Evolutionary conservation across 2,113 vertebrate species (phyloP), one percentile per base, ranked within the genome.

Genomic region (Xiphophorus maculatus): DNA sequence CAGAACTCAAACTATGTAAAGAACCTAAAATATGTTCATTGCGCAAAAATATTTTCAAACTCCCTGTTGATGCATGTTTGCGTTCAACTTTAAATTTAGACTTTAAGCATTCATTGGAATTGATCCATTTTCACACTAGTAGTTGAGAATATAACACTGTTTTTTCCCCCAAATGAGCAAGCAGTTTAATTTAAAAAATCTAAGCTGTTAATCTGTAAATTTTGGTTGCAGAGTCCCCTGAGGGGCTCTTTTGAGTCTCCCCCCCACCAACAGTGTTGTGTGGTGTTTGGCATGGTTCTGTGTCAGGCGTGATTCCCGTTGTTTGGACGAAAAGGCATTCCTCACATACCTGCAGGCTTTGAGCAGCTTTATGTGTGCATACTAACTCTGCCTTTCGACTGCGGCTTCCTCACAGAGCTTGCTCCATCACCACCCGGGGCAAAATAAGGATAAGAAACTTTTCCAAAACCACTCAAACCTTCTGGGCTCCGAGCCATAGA

Each of bases 341-440:
- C 92, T 89, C 89, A 87, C 91, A 93, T 92, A 94, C 92, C 93
- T 93, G 91, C 88, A 89, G 92, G 89, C 90, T 92, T 91, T 90
- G 88, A 89, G 86, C 86, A 86, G 88, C 90, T 92, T 89, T 91
- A 87, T 90, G 85, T 84, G 84, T 74, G 84, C 87, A 80, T 84
- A 86, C 87, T 84, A 78, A 86, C 84, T 82, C 63, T 87, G 89
- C 85, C 89, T 89, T 58, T 87, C 87, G 68, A 74, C 90, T 81
- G 73, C 27, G 62, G 86, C 82, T 78, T 82, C 69, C 80, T 83
- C 69, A 33, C 80, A 51, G 76, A 90, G 81, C 83, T 82, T 84
- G 65, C 82, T 77, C 87, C 82, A 35, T 79, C 61, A 44, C 71
- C 77, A 82, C 74, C 87, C 61, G 78, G 86, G 77, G 88, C 80